Evolutionary conservation across 2,797 vertebrate genomes (phyloP).

Genomic region (Poeciliopsis paucimaculata): DNA sequence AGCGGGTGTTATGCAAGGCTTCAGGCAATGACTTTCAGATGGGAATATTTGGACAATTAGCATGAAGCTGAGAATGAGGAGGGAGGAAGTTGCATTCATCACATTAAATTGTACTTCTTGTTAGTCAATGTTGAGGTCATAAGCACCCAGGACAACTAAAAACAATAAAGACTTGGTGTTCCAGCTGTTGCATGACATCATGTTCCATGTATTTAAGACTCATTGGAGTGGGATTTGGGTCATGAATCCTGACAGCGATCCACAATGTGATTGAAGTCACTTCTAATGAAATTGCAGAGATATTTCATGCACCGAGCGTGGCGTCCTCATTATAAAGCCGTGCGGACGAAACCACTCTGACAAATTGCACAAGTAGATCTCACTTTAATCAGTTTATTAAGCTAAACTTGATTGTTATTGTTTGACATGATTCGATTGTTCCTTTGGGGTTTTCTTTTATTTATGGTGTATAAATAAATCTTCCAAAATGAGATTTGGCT

Average conservation of each 20-base stretch:
- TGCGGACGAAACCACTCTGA: conserved; percentile 45
- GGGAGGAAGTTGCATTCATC: background rate
- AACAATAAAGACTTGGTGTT: background rate
- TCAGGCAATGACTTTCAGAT: conserved; percentile 19
- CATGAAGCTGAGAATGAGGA: conserved; percentile 17
- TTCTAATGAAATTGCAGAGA: conserved; percentile 6
- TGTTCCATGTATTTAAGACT: conserved; percentile 6
- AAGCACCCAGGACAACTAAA: background rate
- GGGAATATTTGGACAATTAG: conserved; percentile 13
- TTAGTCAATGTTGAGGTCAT: background rate
- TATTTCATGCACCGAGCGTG: conserved; percentile 8
- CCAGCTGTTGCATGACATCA: conserved; percentile 1
- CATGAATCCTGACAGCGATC: conserved; percentile 19
- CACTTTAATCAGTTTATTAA: conserved; percentile 46
- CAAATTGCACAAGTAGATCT: conserved; percentile 59
- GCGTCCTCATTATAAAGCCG: conserved; percentile 26
- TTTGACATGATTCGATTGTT: conserved; percentile 41
- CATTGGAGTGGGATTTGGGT: conserved; percentile 12
- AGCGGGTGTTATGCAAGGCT: conserved; percentile 4
- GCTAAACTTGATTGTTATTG: conserved; percentile 49
- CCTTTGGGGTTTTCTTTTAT: conserved; percentile 5
- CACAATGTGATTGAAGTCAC: conserved; percentile 14
- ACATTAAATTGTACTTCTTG: background rate
- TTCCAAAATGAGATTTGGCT: background rate
- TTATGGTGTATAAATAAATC: background rate